phyloP scores from a whole-genome alignment of 2,797 vertebrate genomes.

The Fratercula arctica region DNA sequence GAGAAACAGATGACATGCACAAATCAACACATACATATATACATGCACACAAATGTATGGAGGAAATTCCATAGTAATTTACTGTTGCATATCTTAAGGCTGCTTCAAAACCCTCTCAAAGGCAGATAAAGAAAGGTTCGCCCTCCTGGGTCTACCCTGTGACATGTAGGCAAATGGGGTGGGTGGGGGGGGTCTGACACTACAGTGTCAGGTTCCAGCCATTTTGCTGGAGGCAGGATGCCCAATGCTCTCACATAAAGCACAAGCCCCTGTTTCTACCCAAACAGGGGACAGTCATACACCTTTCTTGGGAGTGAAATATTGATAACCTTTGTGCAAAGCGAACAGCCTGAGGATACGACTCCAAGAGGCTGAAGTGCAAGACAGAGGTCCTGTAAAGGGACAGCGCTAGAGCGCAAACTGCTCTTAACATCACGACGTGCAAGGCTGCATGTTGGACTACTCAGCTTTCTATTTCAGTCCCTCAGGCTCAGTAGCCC shows the following conservation, averaged over 20 bases:
- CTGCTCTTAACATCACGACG: neutral
- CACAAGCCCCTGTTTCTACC: neutral
- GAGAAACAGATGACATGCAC: neutral
- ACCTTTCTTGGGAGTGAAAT: neutral
- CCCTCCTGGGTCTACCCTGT: neutral
- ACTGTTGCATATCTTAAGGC: neutral
- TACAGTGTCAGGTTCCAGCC: neutral
- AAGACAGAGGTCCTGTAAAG: neutral
- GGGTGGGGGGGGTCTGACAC: neutral
- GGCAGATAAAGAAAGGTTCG: neutral
- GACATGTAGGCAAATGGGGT: neutral
- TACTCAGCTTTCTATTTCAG: neutral
- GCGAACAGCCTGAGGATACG: neutral
- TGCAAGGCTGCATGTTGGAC: neutral
- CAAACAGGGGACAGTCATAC: neutral
- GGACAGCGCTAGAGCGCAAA: neutral
- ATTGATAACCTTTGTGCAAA: neutral
- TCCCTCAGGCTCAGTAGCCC: neutral
- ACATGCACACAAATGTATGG: fast-evolving
- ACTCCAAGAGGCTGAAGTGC: neutral
- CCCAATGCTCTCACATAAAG: neutral
- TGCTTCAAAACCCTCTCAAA: neutral
- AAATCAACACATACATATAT: neutral
- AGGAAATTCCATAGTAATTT: neutral
- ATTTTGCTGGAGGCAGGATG: neutral